Percentiles rank a stretch among this genome's conserved stretches.
Conservation (phyloP, 2,113 vertebrate genomes). For the Chionomys nivalis region DNA sequence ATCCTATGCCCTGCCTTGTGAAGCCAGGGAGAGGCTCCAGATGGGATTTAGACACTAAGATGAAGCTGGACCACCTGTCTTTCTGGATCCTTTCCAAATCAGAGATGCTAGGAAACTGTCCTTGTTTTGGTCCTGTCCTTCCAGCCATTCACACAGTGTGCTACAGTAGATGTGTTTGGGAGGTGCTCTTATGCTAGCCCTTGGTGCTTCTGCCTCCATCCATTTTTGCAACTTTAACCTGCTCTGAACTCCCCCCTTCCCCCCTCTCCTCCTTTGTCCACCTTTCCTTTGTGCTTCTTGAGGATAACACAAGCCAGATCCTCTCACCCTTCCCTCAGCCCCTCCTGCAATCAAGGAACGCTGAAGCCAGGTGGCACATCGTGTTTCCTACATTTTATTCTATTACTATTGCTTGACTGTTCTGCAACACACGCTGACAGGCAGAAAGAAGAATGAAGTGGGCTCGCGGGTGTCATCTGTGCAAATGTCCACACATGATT, state of each 20-base stretch:
- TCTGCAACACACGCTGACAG: background rate
- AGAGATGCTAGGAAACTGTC: background rate
- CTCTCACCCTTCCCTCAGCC: background rate
- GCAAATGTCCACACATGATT: background rate
- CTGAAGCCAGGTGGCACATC: background rate
- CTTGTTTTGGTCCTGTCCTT: background rate
- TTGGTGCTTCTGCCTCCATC: background rate
- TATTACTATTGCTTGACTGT: background rate
- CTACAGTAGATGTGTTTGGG: background rate
- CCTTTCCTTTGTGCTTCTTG: background rate
- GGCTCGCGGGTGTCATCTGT: background rate
- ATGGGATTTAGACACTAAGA: constrained; percentile 12
- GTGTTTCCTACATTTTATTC: background rate
- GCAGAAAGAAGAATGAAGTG: background rate
- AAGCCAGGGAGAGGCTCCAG: background rate
- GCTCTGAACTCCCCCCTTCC: background rate
- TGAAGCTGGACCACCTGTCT: background rate
- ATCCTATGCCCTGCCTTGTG: background rate
- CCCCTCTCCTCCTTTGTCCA: background rate
- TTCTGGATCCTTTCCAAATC: background rate
- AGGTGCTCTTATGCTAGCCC: background rate
- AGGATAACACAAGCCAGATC: background rate
- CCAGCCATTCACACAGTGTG: background rate
- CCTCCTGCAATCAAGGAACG: background rate
- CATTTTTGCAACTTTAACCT: background rate